Evolutionary conservation across 2,797 vertebrate species (phyloP), one percentile per base, ranked within the genome.

Genomic region (Sebastes melanostomus): DNA sequence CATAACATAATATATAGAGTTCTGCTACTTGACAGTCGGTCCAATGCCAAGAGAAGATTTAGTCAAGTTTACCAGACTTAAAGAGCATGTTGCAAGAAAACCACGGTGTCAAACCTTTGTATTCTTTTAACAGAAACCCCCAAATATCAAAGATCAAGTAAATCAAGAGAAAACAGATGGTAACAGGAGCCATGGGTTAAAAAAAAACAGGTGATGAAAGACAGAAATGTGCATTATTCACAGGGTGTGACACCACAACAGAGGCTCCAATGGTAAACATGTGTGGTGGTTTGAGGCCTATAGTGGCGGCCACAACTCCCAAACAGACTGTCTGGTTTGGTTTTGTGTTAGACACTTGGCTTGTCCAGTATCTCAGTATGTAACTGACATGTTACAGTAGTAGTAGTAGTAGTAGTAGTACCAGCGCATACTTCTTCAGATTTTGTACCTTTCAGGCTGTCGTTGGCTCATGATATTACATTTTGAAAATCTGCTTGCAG

Each of bases 201-300:
- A 78, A 62, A 62, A 86, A 83, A 86, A 66, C 81, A 83, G 87
- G 81, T 86, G 88, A 86, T 25, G 74, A 75, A 75, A 87, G 83
- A 73, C 82, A 84, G 89, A 88, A 65, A 52, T 70, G 74, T 79
- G 75, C 77, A 77, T 88, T 86, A 85, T 90, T 86, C 88, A 86
- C 81, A 84, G 72, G 38, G 63, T 82, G 81, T 85, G 71, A 93
- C 91, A 91, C 91, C 91, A 88, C 92, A 93, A 93, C 86, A 91
- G 65, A 86, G 77, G 34, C 54, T 78, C 56, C 80, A 74, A 90
- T 91, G 82, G 85, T 90, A 89, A 92, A 89, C 92, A 92, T 91
- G 86, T 93, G 91, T 90, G 90, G 60, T 80, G 82, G 72, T 83
- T 89, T 86, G 77, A 69, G 80, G 66, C 71, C 36, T 20, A n/a